These are phyloP conservation scores for Tachina grossa DNA, from an alignment of 2,888 invertebrate species.

Conservation along the genomic window DNA sequence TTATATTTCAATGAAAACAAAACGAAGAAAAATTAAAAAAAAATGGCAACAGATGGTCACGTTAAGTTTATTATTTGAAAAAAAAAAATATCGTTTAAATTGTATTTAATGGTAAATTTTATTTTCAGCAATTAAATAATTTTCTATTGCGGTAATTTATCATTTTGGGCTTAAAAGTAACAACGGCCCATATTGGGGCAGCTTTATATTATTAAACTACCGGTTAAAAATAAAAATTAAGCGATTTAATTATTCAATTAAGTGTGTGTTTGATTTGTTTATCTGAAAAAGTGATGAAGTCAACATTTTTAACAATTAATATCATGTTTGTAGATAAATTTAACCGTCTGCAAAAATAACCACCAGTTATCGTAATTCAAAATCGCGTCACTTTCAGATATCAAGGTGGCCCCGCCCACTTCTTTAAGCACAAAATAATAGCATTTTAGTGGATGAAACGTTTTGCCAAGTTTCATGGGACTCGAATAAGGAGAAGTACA, in stretches of 20 bases:
- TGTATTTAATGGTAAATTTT: constrained; percentile 41
- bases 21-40: constrained; percentile 17
- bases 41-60: constrained; percentile 67
- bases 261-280: constrained; percentile 2
- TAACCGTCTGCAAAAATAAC: too few species aligned
- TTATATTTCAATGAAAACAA: constrained; percentile 37
- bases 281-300: constrained; percentile 6
- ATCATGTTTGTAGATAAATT: too few species aligned
- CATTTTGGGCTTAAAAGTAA: constrained; percentile 1
- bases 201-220: constrained; percentile 28
- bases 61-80: constrained; percentile 44
- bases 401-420: too few species aligned
- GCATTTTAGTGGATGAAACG: too few species aligned
- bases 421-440: too few species aligned
- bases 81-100: constrained; percentile 23
- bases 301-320: not conserved
- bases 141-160: constrained; percentile 49
- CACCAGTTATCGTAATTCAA: too few species aligned
- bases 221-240: not conserved
- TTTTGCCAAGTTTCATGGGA: too few species aligned
- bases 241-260: constrained; percentile 15
- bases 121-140: constrained; percentile 54
- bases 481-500: too few species aligned
- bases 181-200: constrained; percentile 30
- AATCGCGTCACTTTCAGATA: too few species aligned